phyloP scores from a whole-genome alignment of 1,140 invertebrate species.

The Lasioglossum albipes region DNA sequence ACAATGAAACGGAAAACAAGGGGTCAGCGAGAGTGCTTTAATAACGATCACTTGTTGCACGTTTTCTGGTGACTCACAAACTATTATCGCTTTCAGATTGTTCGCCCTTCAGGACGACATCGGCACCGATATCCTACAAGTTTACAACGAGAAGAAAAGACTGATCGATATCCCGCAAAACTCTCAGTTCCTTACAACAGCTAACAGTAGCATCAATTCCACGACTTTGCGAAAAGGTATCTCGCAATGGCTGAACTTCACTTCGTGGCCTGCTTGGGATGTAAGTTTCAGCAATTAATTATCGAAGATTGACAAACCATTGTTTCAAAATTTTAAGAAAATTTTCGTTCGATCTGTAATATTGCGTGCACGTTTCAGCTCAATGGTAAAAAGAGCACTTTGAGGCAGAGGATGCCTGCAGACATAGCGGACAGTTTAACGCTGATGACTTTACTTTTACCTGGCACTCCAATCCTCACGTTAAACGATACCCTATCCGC shows the following conservation, averaged over 20 bases:
- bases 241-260: constrained; percentile 50
- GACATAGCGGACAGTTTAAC: constrained; percentile 82
- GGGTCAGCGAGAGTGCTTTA: constrained; percentile 60
- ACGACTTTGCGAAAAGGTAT: constrained; percentile 61
- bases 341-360: background rate
- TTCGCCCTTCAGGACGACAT: constrained; percentile 73
- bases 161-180: constrained; percentile 72
- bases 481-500: constrained; percentile 79
- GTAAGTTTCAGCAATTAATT: constrained; percentile 58
- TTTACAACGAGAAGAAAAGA: constrained; percentile 67
- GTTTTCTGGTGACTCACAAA: background rate
- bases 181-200: constrained; percentile 64
- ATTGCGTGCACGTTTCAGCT: constrained; percentile 62
- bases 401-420: constrained; percentile 66
- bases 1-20: constrained; percentile 79
- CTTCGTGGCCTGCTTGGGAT: constrained; percentile 72
- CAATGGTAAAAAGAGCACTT: constrained; percentile 61
- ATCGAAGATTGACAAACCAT: background rate
- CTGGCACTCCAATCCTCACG: constrained; percentile 86
- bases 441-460: constrained; percentile 85
- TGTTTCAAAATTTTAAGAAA: no score
- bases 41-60: no score
- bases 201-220: constrained; percentile 61
- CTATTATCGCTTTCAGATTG: constrained; percentile 62
- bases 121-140: constrained; percentile 65